phyloP scores from a whole-genome alignment of 2,113 vertebrate species.

The Cyanoliseus patagonus region DNA sequence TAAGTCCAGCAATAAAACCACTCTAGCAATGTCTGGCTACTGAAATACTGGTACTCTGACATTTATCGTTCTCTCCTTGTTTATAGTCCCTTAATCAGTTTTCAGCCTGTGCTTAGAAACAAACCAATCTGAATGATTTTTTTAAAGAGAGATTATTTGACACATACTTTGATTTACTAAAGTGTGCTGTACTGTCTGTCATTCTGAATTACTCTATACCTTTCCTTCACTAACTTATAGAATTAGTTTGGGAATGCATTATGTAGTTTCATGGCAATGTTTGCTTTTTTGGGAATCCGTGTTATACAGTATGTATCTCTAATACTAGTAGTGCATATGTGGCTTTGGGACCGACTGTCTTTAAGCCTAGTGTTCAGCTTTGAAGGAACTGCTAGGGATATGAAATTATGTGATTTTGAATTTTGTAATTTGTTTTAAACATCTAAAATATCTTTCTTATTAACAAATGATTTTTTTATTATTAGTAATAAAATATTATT shows the following conservation, averaged over 20 bases:
- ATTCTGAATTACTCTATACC: background rate
- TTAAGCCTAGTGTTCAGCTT: background rate
- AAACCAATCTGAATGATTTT: slow-evolving; percentile 43
- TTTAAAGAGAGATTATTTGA: slow-evolving; percentile 41
- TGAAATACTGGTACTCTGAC: background rate
- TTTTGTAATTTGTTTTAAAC: background rate
- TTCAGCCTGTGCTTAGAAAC: slow-evolving; percentile 1
- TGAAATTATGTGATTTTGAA: background rate
- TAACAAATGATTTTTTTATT: background rate
- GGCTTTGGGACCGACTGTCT: background rate
- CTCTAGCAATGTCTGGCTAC: background rate
- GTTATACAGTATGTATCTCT: background rate
- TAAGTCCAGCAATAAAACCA: background rate
- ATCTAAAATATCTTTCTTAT: background rate
- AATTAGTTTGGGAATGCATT: background rate
- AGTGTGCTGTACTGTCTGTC: background rate
- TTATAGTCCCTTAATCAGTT: slow-evolving; percentile 1
- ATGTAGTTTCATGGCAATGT: background rate
- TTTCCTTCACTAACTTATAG: slow-evolving; percentile 8
- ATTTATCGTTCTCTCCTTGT: slow-evolving; percentile 14
- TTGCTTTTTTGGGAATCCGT: background rate
- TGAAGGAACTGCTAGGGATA: background rate
- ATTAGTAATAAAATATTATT: background rate
- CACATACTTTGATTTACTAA: slow-evolving; percentile 1
- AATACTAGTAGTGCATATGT: background rate